These are phyloP conservation scores for Daptonema setosum DNA, from an alignment of 2,888 invertebrate species.

Conservation along the genomic window DNA sequence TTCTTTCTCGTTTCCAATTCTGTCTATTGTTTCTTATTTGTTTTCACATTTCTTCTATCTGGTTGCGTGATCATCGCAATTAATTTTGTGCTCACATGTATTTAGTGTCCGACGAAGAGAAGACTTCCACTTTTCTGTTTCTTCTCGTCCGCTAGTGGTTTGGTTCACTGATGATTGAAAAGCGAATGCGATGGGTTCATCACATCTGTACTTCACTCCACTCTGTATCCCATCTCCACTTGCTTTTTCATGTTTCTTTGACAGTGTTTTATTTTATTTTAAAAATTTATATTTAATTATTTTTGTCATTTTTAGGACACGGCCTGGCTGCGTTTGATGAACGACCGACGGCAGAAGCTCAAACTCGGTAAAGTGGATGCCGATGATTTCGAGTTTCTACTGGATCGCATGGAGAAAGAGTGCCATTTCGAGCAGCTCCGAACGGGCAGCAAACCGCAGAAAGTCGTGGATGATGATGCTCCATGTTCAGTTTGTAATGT, in stretches of 20 bases:
- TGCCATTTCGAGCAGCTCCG: slow-evolving; percentile 54
- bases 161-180: not conserved
- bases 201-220: no score
- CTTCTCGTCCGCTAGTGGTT: not conserved
- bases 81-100: no score
- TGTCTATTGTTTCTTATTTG: not conserved
- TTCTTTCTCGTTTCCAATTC: not conserved
- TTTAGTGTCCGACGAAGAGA: no score
- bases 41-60: slow-evolving; percentile 7
- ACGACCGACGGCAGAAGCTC: slow-evolving; percentile 44
- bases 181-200: no score
- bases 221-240: no score
- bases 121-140: no score
- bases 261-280: not conserved
- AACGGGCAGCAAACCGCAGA: not conserved
- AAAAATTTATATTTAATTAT: not conserved
- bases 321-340: slow-evolving; percentile 71
- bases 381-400: slow-evolving; percentile 72
- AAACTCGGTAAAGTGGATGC: slow-evolving; percentile 45
- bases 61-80: no score
- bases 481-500: not conserved
- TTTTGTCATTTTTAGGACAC: slow-evolving; percentile 41
- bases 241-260: no score
- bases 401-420: slow-evolving; percentile 93
- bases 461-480: not conserved